These are phyloP conservation scores for Meriones unguiculatus DNA, from an alignment of 2,113 vertebrate genomes.

Conservation along the genomic window DNA sequence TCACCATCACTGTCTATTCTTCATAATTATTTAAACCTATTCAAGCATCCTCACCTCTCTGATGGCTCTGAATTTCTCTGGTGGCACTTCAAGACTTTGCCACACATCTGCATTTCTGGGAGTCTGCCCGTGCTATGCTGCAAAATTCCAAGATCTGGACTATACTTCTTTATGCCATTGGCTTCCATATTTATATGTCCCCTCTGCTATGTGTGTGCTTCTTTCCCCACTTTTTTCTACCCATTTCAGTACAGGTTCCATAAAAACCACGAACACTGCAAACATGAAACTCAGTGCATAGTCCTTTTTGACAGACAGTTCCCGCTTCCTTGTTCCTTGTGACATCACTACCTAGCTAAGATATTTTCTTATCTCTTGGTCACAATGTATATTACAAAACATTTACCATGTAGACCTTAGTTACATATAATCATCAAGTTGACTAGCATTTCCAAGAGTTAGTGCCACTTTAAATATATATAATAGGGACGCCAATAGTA, in stretches of 20 bases:
- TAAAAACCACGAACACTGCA: background rate
- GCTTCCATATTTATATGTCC: background rate
- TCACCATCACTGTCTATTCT: background rate
- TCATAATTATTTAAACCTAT: background rate
- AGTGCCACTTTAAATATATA: background rate
- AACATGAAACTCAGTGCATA: background rate
- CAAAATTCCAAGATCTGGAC: background rate
- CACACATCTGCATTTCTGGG: background rate
- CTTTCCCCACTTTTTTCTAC: background rate
- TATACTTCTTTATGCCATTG: background rate
- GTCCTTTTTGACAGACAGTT: background rate
- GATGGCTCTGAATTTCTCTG: background rate
- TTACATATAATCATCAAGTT: background rate
- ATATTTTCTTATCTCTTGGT: background rate
- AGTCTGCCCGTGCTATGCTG: background rate
- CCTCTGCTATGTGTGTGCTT: no score
- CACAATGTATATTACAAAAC: background rate
- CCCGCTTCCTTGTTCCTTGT: background rate
- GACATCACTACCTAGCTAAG: background rate
- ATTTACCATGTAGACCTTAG: background rate
- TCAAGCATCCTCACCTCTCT: background rate
- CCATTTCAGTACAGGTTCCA: background rate
- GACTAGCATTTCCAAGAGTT: constrained; percentile 8
- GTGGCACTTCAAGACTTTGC: background rate
- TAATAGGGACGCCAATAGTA: background rate